Base-by-base conservation (phyloP, 2,113 vertebrate species). In the Equus przewalskii region DNA sequence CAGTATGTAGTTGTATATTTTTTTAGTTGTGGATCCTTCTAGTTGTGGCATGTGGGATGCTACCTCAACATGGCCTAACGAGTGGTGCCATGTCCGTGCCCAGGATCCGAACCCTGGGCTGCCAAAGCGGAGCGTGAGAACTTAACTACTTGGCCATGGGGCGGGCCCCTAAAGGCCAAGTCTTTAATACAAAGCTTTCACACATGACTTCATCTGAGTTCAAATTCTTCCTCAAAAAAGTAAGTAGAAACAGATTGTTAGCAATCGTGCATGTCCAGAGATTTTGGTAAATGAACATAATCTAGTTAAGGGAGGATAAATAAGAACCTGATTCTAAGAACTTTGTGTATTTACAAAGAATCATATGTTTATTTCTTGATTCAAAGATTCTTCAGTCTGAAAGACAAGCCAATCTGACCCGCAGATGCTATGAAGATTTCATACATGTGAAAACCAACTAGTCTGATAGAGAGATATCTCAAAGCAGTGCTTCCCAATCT, bases 161-260 rank as follows among this genome's bases (percentile, higher is more conserved):
- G 36, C 3, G 36, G 36, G 36, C 36, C 36, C 36, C 36, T 41
- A 41, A 41, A 41, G 36, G 36, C 36, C 36, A 41, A 41, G 36
- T 41, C 36, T 93, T 91, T 69, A 58, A 21, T 49, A n/a, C 36
- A 84, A 51, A 81, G 5, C 11, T 22, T 62, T 80, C n/a, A 18
- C 5, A 22, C 46, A 56, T 30, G 80, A 64, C 44, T 88, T 76
- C 1, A 30, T 46, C 7, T 56, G n/a, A 79, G 15, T 62, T 89
- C 41, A 73, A 80, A 96, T 62, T 49, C 11, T 85, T 89, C 21
- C 73, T 81, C 33, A 88, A 75, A 96, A 81, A 12, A 89, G 24
- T 41, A 91, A 92, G 93, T 36, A 60, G 36, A 82, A 89, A 65
- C 46, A 89, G n/a, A 67, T 54, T 64, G 2, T 46, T 73, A 73